These are phyloP conservation scores for Ophioninae sp. DNA, from an alignment of 2,888 invertebrate genomes.

Conservation along the genomic window DNA sequence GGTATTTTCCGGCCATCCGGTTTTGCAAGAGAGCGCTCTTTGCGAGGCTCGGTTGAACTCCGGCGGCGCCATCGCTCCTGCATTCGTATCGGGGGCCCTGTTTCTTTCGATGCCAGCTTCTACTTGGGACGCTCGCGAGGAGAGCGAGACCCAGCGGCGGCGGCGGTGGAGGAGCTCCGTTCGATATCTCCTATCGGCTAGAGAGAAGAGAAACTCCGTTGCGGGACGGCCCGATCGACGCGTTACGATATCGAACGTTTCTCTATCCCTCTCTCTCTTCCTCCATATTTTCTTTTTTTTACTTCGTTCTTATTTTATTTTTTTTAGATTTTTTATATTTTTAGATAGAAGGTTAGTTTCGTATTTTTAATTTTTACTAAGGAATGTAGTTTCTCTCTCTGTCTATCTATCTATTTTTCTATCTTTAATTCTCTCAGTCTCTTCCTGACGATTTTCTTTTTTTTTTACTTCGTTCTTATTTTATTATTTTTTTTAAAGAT, in stretches of 20 bases:
- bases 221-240: constrained; percentile 55
- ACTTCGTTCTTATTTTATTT: background rate
- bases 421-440: no score
- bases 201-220: constrained; percentile 55
- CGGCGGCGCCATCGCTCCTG: constrained; percentile 46
- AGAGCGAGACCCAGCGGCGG: constrained; percentile 23
- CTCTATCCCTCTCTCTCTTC: constrained; percentile 11
- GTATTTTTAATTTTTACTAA: no score
- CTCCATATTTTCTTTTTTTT: background rate
- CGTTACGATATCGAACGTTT: constrained; percentile 53
- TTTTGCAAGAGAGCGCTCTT: constrained; percentile 53
- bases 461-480: no score
- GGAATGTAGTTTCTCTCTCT: no score
- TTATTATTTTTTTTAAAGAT: no score
- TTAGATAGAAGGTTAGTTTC: no score
- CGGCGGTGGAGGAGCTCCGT: background rate
- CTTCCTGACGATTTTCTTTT: no score
- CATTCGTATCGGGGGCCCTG: constrained; percentile 42
- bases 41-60: constrained; percentile 37
- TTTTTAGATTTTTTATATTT: no score
- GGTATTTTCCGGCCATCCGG: constrained; percentile 59
- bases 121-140: constrained; percentile 50
- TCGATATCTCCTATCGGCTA: constrained; percentile 57
- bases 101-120: constrained; percentile 50
- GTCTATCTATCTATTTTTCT: no score